Base-by-base conservation (phyloP, 2,113 vertebrate genomes). In the Conger conger region DNA sequence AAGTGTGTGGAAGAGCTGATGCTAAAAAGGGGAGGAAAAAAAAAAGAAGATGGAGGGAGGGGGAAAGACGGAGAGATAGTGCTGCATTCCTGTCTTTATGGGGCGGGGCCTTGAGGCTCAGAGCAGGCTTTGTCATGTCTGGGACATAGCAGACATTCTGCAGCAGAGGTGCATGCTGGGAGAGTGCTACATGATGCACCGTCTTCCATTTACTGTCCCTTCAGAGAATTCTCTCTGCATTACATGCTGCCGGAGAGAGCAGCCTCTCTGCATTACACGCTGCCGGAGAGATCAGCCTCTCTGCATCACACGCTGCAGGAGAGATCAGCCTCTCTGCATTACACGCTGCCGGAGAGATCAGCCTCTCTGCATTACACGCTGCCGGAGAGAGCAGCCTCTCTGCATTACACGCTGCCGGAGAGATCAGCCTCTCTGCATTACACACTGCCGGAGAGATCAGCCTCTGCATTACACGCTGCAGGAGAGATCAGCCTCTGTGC, bases 81-180 rank as follows among this genome's bases (percentile, higher is more conserved):
- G 38, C 76, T 38, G 76, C 76, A 78, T 78, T 78, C 76, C 76
- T 38, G 15, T 1, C 76, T 78, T 8, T 78, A 36, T 78, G 36
- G 76, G 35, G n/a, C 17, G 33, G 76, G 76, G 20, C 18, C 35
- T 13, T 73, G 68, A 33, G 68, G 68, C 68, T 20, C 76, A 37
- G 76, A 78, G 76, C 76, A 78, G 76, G 76, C 76, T 78, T 36
- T 78, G 76, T n/a, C 76, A 78, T 78, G 76, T 35, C 76, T 78
- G 76, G 37, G 2, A 78, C 76, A 78, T 78, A 78, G 76, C 76
- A 78, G 76, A 23, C 35, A 78, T 78, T 78, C 76, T 78, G 76
- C 36, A 13, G 76, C 76, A 73, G 68, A 73, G n/a, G n/a, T 73
- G 68, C n/a, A 73, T 73, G 27, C 27, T 73, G 68, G 27, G 68